These are phyloP conservation scores for Xylocopa sonorina DNA, from an alignment of 1,140 invertebrate species.

Conservation along the genomic window DNA sequence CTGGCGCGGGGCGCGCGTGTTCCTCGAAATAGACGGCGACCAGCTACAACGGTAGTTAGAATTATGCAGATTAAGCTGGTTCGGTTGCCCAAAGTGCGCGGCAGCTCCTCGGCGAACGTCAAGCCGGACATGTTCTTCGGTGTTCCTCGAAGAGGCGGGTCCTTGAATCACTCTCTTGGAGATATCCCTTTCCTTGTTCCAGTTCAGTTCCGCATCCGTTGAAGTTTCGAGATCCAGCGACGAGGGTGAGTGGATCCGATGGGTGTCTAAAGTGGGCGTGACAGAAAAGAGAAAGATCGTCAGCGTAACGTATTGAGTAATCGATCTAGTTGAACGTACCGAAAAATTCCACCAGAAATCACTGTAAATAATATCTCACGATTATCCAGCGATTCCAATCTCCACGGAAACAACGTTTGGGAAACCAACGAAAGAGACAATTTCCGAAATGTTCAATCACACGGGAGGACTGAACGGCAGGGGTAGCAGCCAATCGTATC, in stretches of 20 bases:
- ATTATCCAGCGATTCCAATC: too few species aligned
- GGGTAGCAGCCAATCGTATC: background rate
- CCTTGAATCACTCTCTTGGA: background rate
- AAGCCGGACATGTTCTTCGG: constrained; percentile 15
- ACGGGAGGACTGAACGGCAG: too few species aligned
- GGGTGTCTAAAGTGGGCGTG: background rate
- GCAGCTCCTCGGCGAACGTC: constrained; percentile 37
- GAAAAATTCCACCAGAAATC: too few species aligned
- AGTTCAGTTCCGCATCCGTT: background rate
- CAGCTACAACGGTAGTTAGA: constrained; percentile 40
- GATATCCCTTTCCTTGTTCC: background rate
- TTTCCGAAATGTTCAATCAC: background rate
- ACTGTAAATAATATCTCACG: too few species aligned
- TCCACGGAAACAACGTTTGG: too few species aligned
- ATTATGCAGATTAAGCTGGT: constrained; percentile 66
- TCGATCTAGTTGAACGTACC: too few species aligned
- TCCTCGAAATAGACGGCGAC: constrained; percentile 30
- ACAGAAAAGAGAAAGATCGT: too few species aligned
- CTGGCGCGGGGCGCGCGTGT: constrained; percentile 45
- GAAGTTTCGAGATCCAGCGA: background rate
- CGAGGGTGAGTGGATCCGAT: too few species aligned
- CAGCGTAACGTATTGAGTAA: too few species aligned
- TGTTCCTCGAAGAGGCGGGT: background rate
- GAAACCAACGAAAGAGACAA: background rate
- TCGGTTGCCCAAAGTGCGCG: constrained; percentile 41